Evolutionary conservation across 2,113 vertebrate genomes (phyloP), one percentile per base, ranked within the genome.

Genomic region (Hylia prasina): DNA sequence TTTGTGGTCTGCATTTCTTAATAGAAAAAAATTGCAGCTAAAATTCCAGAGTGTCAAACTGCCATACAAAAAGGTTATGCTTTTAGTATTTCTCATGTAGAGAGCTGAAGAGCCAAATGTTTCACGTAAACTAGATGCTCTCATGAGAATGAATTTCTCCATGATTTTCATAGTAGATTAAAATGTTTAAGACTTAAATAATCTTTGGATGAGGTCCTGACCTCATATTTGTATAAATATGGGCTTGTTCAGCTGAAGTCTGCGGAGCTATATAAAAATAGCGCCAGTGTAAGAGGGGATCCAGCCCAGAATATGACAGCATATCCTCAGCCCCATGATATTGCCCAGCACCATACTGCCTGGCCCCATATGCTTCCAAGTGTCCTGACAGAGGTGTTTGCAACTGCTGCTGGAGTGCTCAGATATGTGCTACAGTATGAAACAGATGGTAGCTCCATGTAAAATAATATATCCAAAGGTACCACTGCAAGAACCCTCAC

Each of bases 401-500:
- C 58, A 83, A 84, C 82, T 92, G 83, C 83, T 78, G 16, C 56
- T 84, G 69, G 57, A 94, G 44, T 0, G 0, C 72, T 89, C 51
- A 75, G 76, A 45, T 87, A 35, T 15, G 37, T 57, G 39, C 53
- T 90, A 68, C 72, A 61, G 69, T 82, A 87, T 6, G 44, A 89
- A 96, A 96, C 93, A 96, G 92, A 95, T 97, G 96, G 82, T 45
- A 87, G 30, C 51, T 90, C 76, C 53, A 21, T 95, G 93, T 96
- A 96, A 96, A 96, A 90, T 92, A 94, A 94, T 92, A 92, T 82
- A 82, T 93, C 86, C 94, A 91, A 89, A 94, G 83, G 90, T 92
- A 93, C 60, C 27, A 39, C 65, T 71, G 72, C 69, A 94, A 90
- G 87, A 96, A 75, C 24, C 69, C 69, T 87, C 69, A 35, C 0